These are phyloP conservation scores for Nomada goodeniana DNA, from an alignment of 2,888 invertebrate species.

Conservation along the genomic window DNA sequence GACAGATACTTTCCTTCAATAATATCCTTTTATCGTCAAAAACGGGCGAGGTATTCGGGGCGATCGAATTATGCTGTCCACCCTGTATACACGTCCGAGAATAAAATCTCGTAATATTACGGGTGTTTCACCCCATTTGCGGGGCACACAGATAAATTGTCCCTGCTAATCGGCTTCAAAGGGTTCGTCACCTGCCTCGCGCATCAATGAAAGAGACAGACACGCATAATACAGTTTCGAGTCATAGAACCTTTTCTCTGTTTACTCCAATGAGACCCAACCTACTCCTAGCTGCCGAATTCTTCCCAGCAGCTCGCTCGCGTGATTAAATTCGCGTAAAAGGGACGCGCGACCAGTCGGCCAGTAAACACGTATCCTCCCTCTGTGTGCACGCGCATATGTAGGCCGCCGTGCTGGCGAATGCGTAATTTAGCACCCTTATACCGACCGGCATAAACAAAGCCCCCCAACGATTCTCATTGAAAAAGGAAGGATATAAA, in stretches of 20 bases:
- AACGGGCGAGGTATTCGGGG: no score
- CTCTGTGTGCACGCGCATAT: not conserved
- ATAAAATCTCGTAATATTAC: no score
- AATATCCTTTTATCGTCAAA: no score
- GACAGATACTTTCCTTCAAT: no score
- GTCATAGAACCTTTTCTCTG: not conserved
- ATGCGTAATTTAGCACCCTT: slow-evolving; percentile 30
- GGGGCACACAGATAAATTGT: no score
- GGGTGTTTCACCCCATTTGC: no score
- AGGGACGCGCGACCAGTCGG: not conserved
- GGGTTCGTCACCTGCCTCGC: no score
- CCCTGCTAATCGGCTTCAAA: no score
- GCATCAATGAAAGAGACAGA: no score
- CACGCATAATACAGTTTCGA: not conserved
- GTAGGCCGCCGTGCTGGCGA: slow-evolving; percentile 11
- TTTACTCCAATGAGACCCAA: not conserved
- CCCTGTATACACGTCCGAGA: no score
- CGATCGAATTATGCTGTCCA: no score
- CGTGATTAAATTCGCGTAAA: slow-evolving; percentile 5
- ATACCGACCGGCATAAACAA: slow-evolving; percentile 38
- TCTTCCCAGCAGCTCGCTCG: not conserved
- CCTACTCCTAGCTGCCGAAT: not conserved
- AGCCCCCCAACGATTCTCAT: not conserved
- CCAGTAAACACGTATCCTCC: slow-evolving; percentile 13
- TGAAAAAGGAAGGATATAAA: not conserved